A percentile compares a stretch with the other conserved stretches of the same genome.
phyloP scores from a whole-genome alignment of 1,140 invertebrate species.

The Aphidius ervi region DNA sequence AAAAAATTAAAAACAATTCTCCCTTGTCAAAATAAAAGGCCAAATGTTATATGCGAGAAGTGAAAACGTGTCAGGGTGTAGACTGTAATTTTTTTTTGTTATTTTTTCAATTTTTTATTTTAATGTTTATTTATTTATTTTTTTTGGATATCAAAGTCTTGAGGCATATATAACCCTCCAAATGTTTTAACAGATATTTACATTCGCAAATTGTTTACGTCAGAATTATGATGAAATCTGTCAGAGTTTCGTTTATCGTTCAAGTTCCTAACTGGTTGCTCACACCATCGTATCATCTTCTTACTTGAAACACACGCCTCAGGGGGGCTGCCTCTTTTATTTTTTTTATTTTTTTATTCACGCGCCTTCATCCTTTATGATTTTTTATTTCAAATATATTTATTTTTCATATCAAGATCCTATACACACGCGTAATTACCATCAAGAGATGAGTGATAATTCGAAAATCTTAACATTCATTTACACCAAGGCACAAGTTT shows the following conservation, averaged over 20 bases:
- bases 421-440: constrained; percentile 1
- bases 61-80: constrained; percentile 31
- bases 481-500: too few relatives aligned
- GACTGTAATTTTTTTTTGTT: constrained; percentile 19
- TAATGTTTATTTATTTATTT: constrained; percentile 13
- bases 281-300: constrained; percentile 18
- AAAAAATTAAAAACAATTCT: constrained; percentile 3
- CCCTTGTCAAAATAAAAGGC: too few relatives aligned
- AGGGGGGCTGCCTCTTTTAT: not conserved
- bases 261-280: constrained; percentile 32
- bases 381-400: not conserved
- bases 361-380: not conserved
- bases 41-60: constrained; percentile 5
- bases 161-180: too few relatives aligned
- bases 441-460: too few relatives aligned
- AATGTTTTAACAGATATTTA: constrained; percentile 49
- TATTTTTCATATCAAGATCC: not conserved
- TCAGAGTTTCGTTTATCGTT: constrained; percentile 41
- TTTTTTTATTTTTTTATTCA: not conserved
- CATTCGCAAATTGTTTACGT: constrained; percentile 54
- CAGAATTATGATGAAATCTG: constrained; percentile 49
- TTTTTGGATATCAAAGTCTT: constrained; percentile 30
- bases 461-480: too few relatives aligned
- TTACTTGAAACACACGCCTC: not conserved
- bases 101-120: too few relatives aligned